Percentiles rank a stretch among this genome's conserved stretches.
phyloP scores from a whole-genome alignment of 2,113 vertebrate species.

The Planiliza haematocheilus region DNA sequence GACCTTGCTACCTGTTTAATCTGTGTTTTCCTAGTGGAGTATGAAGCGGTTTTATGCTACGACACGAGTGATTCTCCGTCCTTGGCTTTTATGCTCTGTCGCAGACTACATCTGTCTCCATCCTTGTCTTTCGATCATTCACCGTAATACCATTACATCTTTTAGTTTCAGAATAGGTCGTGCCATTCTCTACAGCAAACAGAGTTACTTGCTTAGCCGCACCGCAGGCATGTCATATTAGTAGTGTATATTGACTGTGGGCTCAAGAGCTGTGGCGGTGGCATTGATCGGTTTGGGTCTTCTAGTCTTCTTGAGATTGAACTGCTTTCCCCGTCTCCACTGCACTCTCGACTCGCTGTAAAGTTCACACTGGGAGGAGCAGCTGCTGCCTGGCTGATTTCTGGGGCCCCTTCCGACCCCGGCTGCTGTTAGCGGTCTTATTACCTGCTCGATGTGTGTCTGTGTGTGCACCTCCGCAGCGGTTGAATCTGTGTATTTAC shows the following conservation, averaged over 20 bases:
- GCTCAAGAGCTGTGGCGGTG: constrained; percentile 34
- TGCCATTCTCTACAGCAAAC: not conserved
- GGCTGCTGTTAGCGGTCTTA: constrained; percentile 45
- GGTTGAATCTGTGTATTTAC: not conserved
- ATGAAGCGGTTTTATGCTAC: constrained; percentile 10
- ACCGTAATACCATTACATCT: not conserved
- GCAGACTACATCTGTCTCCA: not conserved
- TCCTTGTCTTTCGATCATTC: not conserved
- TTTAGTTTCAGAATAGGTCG: not conserved
- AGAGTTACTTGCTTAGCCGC: not conserved
- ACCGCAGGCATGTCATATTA: constrained; percentile 25
- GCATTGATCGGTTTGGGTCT: constrained; percentile 57
- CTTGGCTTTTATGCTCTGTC: not conserved
- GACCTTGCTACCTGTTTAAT: constrained; percentile 14
- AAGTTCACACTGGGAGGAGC: constrained; percentile 53
- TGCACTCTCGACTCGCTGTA: constrained; percentile 34
- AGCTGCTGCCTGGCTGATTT: constrained; percentile 50
- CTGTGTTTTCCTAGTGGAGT: not conserved
- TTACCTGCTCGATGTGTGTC: constrained; percentile 42
- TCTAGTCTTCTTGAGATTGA: constrained; percentile 39
- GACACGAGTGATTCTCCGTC: not conserved
- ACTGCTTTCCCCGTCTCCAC: constrained; percentile 38
- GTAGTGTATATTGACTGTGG: constrained; percentile 39
- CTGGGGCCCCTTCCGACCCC: constrained; percentile 45
- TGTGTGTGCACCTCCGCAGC: not conserved